Conservation (phyloP, 2,888 invertebrate genomes). For the Iselma pallidipennis region DNA sequence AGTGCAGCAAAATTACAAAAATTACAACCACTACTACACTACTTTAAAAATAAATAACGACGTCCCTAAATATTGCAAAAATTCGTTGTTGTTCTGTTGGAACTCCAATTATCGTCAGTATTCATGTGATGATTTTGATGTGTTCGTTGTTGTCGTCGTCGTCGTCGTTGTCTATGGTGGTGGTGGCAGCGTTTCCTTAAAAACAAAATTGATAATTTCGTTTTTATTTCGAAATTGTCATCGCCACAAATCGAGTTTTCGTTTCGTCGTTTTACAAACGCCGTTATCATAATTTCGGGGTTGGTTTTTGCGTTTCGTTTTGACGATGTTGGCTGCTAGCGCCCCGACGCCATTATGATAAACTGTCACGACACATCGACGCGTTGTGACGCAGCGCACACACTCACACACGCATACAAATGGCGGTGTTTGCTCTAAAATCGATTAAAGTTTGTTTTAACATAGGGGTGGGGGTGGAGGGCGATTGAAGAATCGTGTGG, state of each 20-base stretch:
- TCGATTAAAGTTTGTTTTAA: slow-evolving; percentile 37
- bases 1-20: too few relatives aligned
- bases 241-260: background rate
- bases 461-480: slow-evolving; percentile 20
- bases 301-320: slow-evolving; percentile 10
- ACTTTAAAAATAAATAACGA: too few relatives aligned
- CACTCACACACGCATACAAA: slow-evolving; percentile 40
- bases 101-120: too few relatives aligned
- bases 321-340: slow-evolving; percentile 7
- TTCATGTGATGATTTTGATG: too few relatives aligned
- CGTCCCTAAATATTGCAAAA: too few relatives aligned
- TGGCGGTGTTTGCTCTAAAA: slow-evolving; percentile 35
- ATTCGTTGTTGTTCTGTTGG: too few relatives aligned
- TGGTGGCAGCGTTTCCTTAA: too few relatives aligned
- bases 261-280: background rate
- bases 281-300: background rate
- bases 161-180: too few relatives aligned
- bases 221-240: background rate
- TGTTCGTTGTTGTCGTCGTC: too few relatives aligned
- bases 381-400: slow-evolving; percentile 38
- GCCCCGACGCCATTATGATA: slow-evolving; percentile 37
- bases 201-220: background rate
- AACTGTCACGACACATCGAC: slow-evolving; percentile 30
- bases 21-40: too few relatives aligned
- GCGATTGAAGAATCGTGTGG: slow-evolving; percentile 18